Evolutionary conservation across 92 coral and sea anemone species (phyloP), one percentile per base, ranked within the genome.

Genomic region (Epizoanthus illoricatus): DNA sequence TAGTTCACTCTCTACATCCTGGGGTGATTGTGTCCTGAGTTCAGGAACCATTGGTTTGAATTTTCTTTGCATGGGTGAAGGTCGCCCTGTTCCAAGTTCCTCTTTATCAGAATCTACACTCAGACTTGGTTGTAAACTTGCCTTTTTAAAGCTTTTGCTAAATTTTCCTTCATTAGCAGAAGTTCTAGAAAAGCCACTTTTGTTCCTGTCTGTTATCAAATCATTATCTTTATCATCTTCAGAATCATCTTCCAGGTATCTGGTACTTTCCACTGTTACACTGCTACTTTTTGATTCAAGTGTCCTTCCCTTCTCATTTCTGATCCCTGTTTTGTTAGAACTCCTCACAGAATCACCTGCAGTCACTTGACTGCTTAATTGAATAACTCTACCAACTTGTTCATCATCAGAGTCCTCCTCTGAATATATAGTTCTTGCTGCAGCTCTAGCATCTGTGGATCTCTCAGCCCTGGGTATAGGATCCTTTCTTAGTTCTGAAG

Each of bases 321-420:
- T 19, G 45, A n/a, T 64, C 8, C 66, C 60, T 63, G 64, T 63
- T 45, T 78, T 63, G 67, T 45, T 20, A 5, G 5, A 19, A 21
- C 65, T 56, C 39, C 69, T 62, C 20, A 63, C 19, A 0, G 23
- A 63, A 40, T 75, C 36, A 39, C 4, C 69, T 41, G 42, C 55
- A 62, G 43, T 78, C 28, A 49, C 15, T 52, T 78, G 45, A 19
- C 7, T 45, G 58, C 72, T 41, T 21, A 78, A 78, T 4, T 45
- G 71, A 63, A 78, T 64, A 40, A 45, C 67, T 63, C 47, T 78
- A 13, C 82, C 82, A 20, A 78, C 71, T 43, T 78, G 36, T 43
- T 78, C 82, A 20, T 78, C 82, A 63, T 78, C 82, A 19, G 82
- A 78, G 15, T 63, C 82, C 64, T 75, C 80, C 33, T 75, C 82